phyloP scores from a whole-genome alignment of 2,797 vertebrate species.

The Limosa lapponica region DNA sequence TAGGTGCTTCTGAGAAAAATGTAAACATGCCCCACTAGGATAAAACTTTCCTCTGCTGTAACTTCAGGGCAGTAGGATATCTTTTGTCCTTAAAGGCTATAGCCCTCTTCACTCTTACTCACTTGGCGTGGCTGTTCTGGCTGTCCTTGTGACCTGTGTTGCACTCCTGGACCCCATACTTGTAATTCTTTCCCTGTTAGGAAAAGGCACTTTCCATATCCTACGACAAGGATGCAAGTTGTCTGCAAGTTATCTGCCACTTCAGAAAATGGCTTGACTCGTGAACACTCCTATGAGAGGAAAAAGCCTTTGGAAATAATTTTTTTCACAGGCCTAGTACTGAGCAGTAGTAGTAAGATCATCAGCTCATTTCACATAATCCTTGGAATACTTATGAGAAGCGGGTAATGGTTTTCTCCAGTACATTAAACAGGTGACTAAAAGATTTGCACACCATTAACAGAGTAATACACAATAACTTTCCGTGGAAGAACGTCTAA shows the following conservation, averaged over 20 bases:
- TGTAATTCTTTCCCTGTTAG: neutral
- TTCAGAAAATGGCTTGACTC: neutral
- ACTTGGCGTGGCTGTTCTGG: fast-evolving
- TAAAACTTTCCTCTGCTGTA: neutral
- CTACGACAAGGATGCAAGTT: no score
- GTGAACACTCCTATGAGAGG: neutral
- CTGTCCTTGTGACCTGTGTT: neutral
- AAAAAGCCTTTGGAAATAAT: neutral
- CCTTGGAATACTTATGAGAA: neutral
- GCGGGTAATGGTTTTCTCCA: constrained; percentile 22
- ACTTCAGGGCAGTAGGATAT: neutral
- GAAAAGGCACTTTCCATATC: neutral
- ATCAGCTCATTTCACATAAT: constrained; percentile 2
- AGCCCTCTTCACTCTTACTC: neutral
- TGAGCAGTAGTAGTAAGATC: neutral
- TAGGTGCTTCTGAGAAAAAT: neutral
- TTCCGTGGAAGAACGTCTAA: neutral
- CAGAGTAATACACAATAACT: neutral
- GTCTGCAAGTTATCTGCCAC: neutral
- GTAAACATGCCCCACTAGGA: neutral
- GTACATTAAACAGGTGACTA: constrained; percentile 26
- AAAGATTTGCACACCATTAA: constrained; percentile 35
- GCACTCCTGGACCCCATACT: neutral
- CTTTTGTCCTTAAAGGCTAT: neutral
- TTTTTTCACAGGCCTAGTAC: neutral